A percentile compares a stretch with the other conserved stretches of the same genome.
Conservation (phyloP, 2,797 vertebrate species). For the Arnoldichthys spilopterus region DNA sequence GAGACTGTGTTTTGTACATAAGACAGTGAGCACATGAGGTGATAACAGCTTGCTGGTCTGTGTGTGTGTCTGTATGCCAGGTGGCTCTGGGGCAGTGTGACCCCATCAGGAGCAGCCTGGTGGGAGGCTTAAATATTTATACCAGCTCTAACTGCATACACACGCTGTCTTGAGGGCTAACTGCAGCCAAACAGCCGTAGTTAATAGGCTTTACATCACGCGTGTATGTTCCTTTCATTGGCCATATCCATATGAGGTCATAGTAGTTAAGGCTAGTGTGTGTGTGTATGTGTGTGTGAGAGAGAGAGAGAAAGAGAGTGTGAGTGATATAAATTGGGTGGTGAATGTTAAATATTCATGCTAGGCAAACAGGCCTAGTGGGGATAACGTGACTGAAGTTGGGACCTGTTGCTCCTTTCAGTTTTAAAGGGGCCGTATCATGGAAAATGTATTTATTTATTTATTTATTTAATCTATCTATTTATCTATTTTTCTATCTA, state of each 20-base stretch:
- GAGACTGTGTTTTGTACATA: too few relatives aligned
- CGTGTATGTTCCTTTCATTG: background rate
- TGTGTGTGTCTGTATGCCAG: slow-evolving; percentile 21
- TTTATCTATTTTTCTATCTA: too few relatives aligned
- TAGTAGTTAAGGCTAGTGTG: background rate
- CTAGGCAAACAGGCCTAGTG: slow-evolving; percentile 30
- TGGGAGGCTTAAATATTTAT: slow-evolving; percentile 15
- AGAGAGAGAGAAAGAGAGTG: background rate
- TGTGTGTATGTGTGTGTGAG: slow-evolving; percentile 11
- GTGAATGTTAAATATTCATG: slow-evolving; percentile 45
- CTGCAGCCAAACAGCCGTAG: background rate
- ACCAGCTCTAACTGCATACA: background rate
- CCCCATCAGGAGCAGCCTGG: slow-evolving; percentile 13
- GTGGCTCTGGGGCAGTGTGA: slow-evolving; percentile 27
- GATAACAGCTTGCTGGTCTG: slow-evolving; percentile 1
- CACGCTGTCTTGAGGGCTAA: background rate
- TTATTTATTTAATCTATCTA: too few relatives aligned
- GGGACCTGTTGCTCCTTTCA: background rate
- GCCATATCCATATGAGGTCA: slow-evolving; percentile 2
- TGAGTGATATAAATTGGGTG: background rate
- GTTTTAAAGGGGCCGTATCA: background rate
- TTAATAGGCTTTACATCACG: slow-evolving; percentile 8
- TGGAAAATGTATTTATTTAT: too few relatives aligned
- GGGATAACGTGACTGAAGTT: background rate
- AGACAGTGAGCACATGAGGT: background rate